Base-by-base conservation (phyloP, 2,113 vertebrate species). In the Austrofundulus limnaeus region DNA sequence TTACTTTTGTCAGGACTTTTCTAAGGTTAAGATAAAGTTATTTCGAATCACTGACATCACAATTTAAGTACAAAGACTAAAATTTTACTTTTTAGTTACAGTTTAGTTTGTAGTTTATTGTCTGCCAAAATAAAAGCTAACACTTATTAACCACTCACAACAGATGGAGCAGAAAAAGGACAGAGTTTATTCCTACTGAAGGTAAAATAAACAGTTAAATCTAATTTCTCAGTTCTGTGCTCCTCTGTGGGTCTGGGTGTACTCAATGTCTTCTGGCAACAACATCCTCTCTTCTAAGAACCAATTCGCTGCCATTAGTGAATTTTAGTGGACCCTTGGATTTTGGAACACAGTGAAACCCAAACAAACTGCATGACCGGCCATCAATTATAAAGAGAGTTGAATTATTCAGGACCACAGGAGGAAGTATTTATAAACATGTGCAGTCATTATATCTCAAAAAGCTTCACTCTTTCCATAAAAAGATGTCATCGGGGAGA, bases 341-440 rank as follows among this genome's bases (percentile, higher is more conserved):
- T 49, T 67, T 52, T 0, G 52, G 57, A 66, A 70, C 66, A 81
- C 11, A 2, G 42, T 38, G 51, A 62, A 72, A 80, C 65, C 55
- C 63, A 77, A 85, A 75, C 70, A 83, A 78, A 66, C 55, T n/a
- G 19, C 45, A 34, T 21, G 5, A 20, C 14, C 61, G 56, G 61
- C 23, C 61, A 28, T 64, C 2, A 19, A 52, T 66, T 75, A 61
- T 73, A 78, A 75, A 65, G 23, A 45, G 1, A 0, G 1, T 25
- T 72, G 25, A 70, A 56, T 58, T 46, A 61, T 46, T 61, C 34
- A 16, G 19, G 51, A 10, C 4, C 48, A 23, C 23, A 19, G 17
- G 43, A 74, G 46, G 46, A 41, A 20, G 24, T 48, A 12, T 19
- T 60, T 53, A 43, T 60, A 77, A 80, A 72, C 47, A 72, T 12